These are phyloP conservation scores for Willowsia nigromaculata DNA, from an alignment of 2,888 invertebrate genomes.

Conservation along the genomic window DNA sequence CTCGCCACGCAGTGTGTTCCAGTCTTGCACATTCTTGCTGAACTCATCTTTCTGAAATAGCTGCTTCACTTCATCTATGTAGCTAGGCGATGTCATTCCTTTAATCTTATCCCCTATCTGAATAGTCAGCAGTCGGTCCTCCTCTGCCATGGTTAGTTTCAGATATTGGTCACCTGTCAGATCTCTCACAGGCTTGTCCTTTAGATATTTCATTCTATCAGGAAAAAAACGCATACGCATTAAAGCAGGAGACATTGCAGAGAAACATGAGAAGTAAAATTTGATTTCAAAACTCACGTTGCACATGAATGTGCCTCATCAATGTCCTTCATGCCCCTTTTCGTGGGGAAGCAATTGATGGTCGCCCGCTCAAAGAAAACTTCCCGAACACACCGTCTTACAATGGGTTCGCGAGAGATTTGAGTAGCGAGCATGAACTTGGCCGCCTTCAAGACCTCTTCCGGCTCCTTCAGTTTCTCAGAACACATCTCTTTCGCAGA, in stretches of 20 bases:
- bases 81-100: slow-evolving; percentile 87
- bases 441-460: slow-evolving; percentile 93
- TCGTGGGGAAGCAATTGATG: slow-evolving; percentile 90
- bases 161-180: slow-evolving; percentile 94
- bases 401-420: slow-evolving; percentile 93
- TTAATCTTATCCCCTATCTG: slow-evolving; percentile 88
- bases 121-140: slow-evolving; percentile 89
- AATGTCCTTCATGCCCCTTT: slow-evolving; percentile 94
- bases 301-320: slow-evolving; percentile 95
- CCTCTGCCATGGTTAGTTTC: slow-evolving; percentile 89
- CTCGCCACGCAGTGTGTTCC: slow-evolving; percentile 94
- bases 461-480: slow-evolving; percentile 80
- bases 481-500: slow-evolving; percentile 87
- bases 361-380: slow-evolving; percentile 94
- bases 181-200: slow-evolving; percentile 94
- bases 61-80: slow-evolving; percentile 93
- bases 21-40: slow-evolving; percentile 94
- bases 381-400: slow-evolving; percentile 91
- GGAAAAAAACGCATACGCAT: no score
- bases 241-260: no score
- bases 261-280: no score
- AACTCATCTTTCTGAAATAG: slow-evolving; percentile 95
- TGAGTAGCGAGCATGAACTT: slow-evolving; percentile 97
- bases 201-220: slow-evolving; percentile 95
- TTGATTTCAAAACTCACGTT: no score